phyloP scores from a whole-genome alignment of 2,888 invertebrate species.

The Epiblema foenella region DNA sequence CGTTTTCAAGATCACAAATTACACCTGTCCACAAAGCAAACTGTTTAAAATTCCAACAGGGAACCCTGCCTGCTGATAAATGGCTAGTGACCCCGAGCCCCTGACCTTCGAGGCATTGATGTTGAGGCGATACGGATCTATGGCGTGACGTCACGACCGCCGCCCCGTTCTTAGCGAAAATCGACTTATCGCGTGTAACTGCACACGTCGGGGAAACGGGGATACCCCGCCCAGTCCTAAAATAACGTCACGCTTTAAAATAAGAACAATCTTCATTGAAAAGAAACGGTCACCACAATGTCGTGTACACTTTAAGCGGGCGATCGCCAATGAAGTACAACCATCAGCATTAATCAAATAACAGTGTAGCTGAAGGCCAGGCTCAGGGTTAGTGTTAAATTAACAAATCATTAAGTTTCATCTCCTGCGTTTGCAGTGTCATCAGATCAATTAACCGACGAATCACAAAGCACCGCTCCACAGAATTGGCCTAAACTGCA shows the following conservation, averaged over 20 bases:
- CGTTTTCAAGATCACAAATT: constrained; percentile 36
- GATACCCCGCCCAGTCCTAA: constrained; percentile 15
- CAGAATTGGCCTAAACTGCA: constrained; percentile 31
- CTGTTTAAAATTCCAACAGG: constrained; percentile 40
- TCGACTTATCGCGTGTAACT: constrained; percentile 45
- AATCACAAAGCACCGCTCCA: constrained; percentile 32
- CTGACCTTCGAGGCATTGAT: constrained; percentile 50
- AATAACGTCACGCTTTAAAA: constrained; percentile 29
- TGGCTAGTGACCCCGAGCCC: constrained; percentile 45
- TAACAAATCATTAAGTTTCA: constrained; percentile 37
- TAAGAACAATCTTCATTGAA: constrained; percentile 27
- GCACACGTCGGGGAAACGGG: constrained; percentile 28
- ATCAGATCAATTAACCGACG: constrained; percentile 32
- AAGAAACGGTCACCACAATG: constrained; percentile 6
- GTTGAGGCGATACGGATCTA: constrained; percentile 52
- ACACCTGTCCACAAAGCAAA: constrained; percentile 35
- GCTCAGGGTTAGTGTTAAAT: constrained; percentile 33
- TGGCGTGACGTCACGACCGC: constrained; percentile 47
- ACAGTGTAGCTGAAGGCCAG: constrained; percentile 29
- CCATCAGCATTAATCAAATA: constrained; percentile 41
- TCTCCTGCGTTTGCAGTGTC: constrained; percentile 31
- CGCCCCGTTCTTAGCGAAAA: constrained; percentile 45
- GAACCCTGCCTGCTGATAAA: constrained; percentile 40
- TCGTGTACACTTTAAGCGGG: constrained; percentile 16
- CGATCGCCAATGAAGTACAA: constrained; percentile 23